Evolutionary conservation across 2,888 invertebrate species (phyloP).

Genomic region (Cryptus armator): DNA sequence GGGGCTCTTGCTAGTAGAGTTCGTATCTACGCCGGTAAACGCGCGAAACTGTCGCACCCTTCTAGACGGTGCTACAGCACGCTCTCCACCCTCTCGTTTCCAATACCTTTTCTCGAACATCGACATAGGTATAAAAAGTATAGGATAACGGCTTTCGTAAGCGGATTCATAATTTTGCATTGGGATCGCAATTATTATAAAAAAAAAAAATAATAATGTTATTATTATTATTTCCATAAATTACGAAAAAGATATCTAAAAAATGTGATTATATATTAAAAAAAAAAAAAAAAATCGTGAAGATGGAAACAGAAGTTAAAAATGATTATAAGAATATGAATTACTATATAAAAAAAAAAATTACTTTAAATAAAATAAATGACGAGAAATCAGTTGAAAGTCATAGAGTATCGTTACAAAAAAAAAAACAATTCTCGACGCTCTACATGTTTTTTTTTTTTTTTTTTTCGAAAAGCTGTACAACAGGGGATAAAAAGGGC

Average conservation of each 20-base stretch:
- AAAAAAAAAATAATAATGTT: no score
- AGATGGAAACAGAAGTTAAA: no score
- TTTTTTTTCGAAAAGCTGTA: background rate
- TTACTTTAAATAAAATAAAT: no score
- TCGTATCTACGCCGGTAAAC: slow-evolving; percentile 31
- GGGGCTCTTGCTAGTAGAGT: slow-evolving; percentile 27
- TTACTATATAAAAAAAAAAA: no score
- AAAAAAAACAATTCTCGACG: background rate
- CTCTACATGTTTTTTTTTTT: background rate
- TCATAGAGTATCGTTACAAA: no score
- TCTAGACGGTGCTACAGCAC: slow-evolving; percentile 43
- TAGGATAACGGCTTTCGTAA: background rate
- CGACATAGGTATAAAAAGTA: slow-evolving; percentile 8
- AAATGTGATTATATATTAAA: no score
- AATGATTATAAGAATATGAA: no score
- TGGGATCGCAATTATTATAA: slow-evolving; percentile 8
- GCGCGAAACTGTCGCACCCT: slow-evolving; percentile 39
- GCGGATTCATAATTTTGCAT: slow-evolving; percentile 41
- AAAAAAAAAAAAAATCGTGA: no score
- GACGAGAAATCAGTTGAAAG: no score
- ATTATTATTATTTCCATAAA: no score
- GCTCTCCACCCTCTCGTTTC: slow-evolving; percentile 24
- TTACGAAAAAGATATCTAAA: no score
- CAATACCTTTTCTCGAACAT: slow-evolving; percentile 2
- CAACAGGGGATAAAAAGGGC: slow-evolving; percentile 1